These are phyloP conservation scores for Mythimna lalbum DNA, from an alignment of 2,888 invertebrate species.

Conservation along the genomic window DNA sequence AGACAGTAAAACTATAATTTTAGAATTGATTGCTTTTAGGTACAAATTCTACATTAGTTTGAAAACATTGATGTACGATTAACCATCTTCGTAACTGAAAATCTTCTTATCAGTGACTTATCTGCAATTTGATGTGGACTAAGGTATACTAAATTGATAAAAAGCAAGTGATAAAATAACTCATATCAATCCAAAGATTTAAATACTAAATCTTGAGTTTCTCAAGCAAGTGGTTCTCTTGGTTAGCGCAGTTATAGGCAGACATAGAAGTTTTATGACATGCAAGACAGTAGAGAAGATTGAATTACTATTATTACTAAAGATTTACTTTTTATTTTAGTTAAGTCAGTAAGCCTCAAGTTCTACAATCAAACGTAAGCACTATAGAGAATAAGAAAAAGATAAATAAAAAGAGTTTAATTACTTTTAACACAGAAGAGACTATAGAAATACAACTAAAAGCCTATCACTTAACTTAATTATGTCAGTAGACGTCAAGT, in stretches of 20 bases:
- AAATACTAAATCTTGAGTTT: conserved; percentile 1
- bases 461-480: background rate
- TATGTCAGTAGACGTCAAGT: background rate
- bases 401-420: background rate
- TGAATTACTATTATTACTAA: background rate
- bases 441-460: background rate
- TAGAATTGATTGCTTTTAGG: too few species aligned
- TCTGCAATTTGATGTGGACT: background rate
- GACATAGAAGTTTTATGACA: background rate
- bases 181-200: conserved; percentile 4
- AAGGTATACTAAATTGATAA: background rate
- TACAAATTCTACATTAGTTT: too few species aligned
- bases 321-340: background rate
- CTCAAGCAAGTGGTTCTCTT: background rate
- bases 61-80: too few species aligned
- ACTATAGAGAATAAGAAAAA: too few species aligned
- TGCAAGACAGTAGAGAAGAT: background rate
- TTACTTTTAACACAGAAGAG: background rate
- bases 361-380: too few species aligned
- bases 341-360: too few species aligned
- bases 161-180: background rate
- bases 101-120: background rate
- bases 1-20: too few species aligned
- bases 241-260: background rate
- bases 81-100: too few species aligned